A percentile compares a stretch with the other conserved stretches of the same genome.
phyloP scores from a whole-genome alignment of 92 coral and sea anemone genomes.

The Epizoanthus scotinus region DNA sequence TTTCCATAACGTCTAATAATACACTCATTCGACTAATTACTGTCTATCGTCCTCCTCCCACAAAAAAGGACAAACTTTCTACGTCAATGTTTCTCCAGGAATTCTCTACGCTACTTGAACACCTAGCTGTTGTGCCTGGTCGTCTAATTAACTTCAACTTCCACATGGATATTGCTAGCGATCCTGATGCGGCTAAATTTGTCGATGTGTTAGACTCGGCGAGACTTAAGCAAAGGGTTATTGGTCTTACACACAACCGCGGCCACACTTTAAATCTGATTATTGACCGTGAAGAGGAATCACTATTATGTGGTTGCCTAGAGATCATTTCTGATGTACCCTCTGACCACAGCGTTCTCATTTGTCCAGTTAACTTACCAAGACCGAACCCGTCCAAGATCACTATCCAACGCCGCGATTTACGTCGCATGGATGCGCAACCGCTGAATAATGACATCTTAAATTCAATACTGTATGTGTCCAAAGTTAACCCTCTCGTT shows the following conservation, averaged over 20 bases:
- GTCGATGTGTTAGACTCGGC: conserved; percentile 20
- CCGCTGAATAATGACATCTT: no score
- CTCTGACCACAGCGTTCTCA: no score
- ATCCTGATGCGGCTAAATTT: conserved; percentile 29
- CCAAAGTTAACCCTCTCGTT: no score
- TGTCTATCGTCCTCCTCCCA: neutral
- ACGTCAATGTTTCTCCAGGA: neutral
- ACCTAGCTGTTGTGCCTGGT: neutral
- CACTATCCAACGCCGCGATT: no score
- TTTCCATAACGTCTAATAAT: conserved; percentile 26
- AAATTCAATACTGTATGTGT: no score
- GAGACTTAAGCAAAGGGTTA: conserved; percentile 7
- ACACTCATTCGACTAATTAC: conserved; percentile 19
- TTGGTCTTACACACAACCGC: conserved; percentile 15
- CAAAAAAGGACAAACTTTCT: neutral
- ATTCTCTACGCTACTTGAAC: neutral
- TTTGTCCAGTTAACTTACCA: no score
- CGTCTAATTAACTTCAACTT: neutral
- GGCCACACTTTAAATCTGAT: conserved; percentile 42
- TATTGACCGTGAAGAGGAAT: conserved; percentile 16
- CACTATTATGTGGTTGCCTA: neutral
- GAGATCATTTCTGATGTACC: no score
- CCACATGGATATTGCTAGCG: conserved; percentile 17
- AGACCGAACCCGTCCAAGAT: no score
- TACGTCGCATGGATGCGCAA: no score